A percentile compares a stretch with the other conserved stretches of the same genome.
Conservation (phyloP, 2,888 invertebrate genomes). For the Phasia obesa region DNA sequence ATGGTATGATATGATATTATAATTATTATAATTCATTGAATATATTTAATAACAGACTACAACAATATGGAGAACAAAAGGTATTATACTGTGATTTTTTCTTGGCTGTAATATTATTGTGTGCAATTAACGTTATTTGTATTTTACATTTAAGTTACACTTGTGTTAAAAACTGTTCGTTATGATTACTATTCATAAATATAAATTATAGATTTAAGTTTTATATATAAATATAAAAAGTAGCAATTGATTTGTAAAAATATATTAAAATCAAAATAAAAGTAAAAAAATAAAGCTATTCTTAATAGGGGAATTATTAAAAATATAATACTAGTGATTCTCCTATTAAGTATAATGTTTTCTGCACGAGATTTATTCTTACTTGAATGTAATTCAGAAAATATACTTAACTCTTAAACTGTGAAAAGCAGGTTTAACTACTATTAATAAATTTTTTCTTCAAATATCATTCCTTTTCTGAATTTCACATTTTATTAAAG, state of each 20-base stretch:
- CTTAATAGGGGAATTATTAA: too few species aligned
- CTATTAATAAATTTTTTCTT: too few species aligned
- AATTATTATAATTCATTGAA: constrained; percentile 30
- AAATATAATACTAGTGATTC: too few species aligned
- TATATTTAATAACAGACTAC: constrained; percentile 76
- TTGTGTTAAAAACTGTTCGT: constrained; percentile 79
- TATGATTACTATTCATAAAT: constrained; percentile 76
- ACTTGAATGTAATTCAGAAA: too few species aligned
- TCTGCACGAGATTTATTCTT: too few species aligned
- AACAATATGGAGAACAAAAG: constrained; percentile 81
- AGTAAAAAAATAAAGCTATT: neutral
- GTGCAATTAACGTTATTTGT: constrained; percentile 82
- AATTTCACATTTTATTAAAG: too few species aligned
- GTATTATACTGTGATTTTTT: constrained; percentile 83
- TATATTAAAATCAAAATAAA: neutral
- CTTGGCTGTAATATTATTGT: constrained; percentile 82
- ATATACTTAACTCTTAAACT: too few species aligned
- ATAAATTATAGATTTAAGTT: constrained; percentile 26
- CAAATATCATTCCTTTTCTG: too few species aligned
- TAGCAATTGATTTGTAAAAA: constrained; percentile 47
- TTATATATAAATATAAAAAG: neutral
- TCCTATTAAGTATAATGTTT: too few species aligned
- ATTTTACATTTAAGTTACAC: constrained; percentile 81
- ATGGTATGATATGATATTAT: constrained; percentile 31
- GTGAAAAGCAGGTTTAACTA: too few species aligned